phyloP scores from a whole-genome alignment of 2,888 invertebrate genomes.

The Bembecia ichneumoniformis region DNA sequence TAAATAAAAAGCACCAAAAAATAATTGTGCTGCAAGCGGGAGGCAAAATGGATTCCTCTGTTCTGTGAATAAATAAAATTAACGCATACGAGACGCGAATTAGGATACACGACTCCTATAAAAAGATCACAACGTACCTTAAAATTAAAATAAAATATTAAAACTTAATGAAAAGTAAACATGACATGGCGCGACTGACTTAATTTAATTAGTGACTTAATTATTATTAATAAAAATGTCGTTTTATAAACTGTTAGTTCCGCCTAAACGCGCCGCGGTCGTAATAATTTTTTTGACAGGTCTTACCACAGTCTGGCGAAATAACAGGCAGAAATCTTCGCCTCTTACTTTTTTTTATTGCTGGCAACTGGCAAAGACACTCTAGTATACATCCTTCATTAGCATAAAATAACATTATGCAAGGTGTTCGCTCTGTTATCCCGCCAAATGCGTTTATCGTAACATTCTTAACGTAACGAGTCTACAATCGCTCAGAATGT shows the following conservation, averaged over 20 bases:
- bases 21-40: slow-evolving; percentile 20
- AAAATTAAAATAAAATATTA: slow-evolving; percentile 15
- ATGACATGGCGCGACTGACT: slow-evolving; percentile 69
- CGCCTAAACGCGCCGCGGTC: slow-evolving; percentile 28
- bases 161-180: slow-evolving; percentile 34
- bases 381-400: no score
- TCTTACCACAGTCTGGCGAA: background rate
- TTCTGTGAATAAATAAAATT: slow-evolving; percentile 19
- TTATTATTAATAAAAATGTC: slow-evolving; percentile 24
- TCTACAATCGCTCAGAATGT: slow-evolving; percentile 55
- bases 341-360: slow-evolving; percentile 5
- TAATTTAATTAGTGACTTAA: slow-evolving; percentile 46
- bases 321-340: slow-evolving; percentile 4
- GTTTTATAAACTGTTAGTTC: slow-evolving; percentile 24
- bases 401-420: slow-evolving; percentile 15
- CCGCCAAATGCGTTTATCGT: slow-evolving; percentile 16
- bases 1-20: slow-evolving; percentile 2
- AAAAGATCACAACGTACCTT: slow-evolving; percentile 28
- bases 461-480: slow-evolving; percentile 25
- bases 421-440: slow-evolving; percentile 23
- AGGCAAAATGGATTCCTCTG: slow-evolving; percentile 2
- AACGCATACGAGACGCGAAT: slow-evolving; percentile 15
- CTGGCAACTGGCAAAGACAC: no score
- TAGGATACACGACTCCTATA: slow-evolving; percentile 9
- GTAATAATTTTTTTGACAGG: background rate